Evolutionary conservation across 2,797 vertebrate genomes (phyloP).

Genomic region (Labroides dimidiatus): DNA sequence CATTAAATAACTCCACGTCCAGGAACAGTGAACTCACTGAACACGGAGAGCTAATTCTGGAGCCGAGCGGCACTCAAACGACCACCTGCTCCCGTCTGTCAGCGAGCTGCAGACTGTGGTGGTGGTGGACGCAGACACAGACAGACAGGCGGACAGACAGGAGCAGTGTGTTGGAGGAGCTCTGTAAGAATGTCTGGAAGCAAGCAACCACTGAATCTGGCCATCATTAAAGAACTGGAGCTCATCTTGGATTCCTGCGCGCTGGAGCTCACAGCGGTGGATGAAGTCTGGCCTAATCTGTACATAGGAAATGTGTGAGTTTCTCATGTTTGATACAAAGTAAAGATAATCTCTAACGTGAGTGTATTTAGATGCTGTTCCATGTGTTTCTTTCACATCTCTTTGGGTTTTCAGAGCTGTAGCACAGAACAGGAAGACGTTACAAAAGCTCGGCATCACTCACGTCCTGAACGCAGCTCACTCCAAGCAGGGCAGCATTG

Average conservation of each 20-base stretch:
- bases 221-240: conserved; percentile 83
- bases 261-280: conserved; percentile 81
- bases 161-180: conserved; percentile 35
- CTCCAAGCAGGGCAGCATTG: conserved; percentile 87
- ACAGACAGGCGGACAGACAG: neutral
- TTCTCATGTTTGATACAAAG: conserved; percentile 14
- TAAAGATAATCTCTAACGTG: neutral
- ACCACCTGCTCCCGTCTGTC: conserved; percentile 82
- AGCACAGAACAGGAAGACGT: conserved; percentile 78
- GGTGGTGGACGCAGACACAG: conserved; percentile 23
- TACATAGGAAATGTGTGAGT: conserved; percentile 88
- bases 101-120: conserved; percentile 39
- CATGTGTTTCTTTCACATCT: neutral
- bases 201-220: conserved; percentile 63
- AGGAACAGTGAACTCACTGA: conserved; percentile 41
- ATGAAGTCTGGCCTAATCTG: conserved; percentile 87
- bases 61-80: conserved; percentile 53
- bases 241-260: conserved; percentile 85
- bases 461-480: conserved; percentile 90
- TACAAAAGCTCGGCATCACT: conserved; percentile 88
- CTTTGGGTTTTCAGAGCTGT: conserved; percentile 66
- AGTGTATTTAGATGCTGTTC: neutral
- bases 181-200: conserved; percentile 77
- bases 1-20: conserved; percentile 56
- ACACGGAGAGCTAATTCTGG: conserved; percentile 75